Percentiles rank a stretch among this genome's conserved stretches.
These are phyloP conservation scores for Nyctibius bracteatus DNA, from an alignment of 2,113 vertebrate species.

Conservation along the genomic window DNA sequence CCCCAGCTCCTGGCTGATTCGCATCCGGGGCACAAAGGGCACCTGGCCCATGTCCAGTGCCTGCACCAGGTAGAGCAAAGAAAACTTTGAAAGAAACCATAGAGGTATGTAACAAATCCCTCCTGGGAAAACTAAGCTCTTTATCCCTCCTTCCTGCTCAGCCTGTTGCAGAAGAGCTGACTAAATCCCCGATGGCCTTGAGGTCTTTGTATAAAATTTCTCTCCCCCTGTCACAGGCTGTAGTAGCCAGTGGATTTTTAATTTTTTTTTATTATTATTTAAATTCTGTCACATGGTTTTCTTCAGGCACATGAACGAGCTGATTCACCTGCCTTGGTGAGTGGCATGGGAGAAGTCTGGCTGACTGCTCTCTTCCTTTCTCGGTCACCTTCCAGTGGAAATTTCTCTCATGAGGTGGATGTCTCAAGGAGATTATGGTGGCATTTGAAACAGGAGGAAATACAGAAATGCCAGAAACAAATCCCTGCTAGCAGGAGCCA, in stretches of 20 bases:
- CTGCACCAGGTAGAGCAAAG: slow-evolving; percentile 29
- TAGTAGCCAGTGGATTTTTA: background rate
- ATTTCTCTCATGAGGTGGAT: background rate
- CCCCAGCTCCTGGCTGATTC: background rate
- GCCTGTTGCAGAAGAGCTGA: background rate
- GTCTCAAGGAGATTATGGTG: background rate
- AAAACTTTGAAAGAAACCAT: slow-evolving; percentile 31
- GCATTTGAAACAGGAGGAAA: background rate
- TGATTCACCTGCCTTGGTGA: background rate
- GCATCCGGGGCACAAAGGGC: background rate
- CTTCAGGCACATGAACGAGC: background rate
- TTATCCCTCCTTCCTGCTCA: slow-evolving; percentile 19
- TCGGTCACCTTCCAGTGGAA: background rate
- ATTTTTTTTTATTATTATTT: background rate
- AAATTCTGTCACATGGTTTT: background rate
- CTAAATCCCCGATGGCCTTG: background rate
- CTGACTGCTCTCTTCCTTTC: background rate
- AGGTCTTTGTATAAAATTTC: background rate
- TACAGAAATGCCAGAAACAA: background rate
- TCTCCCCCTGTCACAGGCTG: background rate
- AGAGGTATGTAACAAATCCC: slow-evolving; percentile 15
- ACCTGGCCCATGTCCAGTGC: background rate
- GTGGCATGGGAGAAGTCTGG: background rate
- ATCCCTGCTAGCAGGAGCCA: background rate
- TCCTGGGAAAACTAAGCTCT: slow-evolving; percentile 9